A percentile compares a stretch with the other conserved stretches of the same genome.
These are phyloP conservation scores for Lasioglossum zephyrum DNA, from an alignment of 2,888 invertebrate genomes.

Conservation along the genomic window DNA sequence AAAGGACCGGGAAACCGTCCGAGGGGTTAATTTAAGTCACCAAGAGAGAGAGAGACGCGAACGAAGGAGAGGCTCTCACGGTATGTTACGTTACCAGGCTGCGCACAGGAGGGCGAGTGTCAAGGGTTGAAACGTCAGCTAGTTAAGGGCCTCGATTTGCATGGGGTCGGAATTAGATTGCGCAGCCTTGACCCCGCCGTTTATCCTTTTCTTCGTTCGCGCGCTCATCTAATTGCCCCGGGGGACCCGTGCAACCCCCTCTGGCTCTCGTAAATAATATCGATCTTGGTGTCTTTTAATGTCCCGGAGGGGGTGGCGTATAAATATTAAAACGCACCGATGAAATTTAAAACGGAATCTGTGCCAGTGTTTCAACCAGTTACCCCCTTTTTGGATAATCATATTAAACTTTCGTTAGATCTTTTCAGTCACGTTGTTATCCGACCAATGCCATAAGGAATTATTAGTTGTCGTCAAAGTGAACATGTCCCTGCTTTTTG, in stretches of 20 bases:
- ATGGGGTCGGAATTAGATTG: slow-evolving; percentile 74
- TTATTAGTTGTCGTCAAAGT: neutral
- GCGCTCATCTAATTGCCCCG: slow-evolving; percentile 63
- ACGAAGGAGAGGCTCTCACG: neutral
- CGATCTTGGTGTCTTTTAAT: slow-evolving; percentile 19
- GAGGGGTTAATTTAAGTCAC: slow-evolving; percentile 69
- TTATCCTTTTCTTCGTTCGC: slow-evolving; percentile 67
- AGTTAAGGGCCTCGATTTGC: slow-evolving; percentile 75
- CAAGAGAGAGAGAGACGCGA: neutral
- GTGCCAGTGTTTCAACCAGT: neutral
- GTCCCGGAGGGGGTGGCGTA: neutral
- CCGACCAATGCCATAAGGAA: neutral
- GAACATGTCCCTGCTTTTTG: too few species aligned
- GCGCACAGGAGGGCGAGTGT: slow-evolving; percentile 65
- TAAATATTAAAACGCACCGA: slow-evolving; percentile 14
- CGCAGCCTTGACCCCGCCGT: slow-evolving; percentile 69
- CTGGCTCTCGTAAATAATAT: slow-evolving; percentile 49
- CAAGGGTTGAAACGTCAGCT: slow-evolving; percentile 73
- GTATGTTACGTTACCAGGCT: slow-evolving; percentile 46
- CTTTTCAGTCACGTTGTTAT: neutral
- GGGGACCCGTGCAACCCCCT: slow-evolving; percentile 33
- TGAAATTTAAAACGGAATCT: slow-evolving; percentile 5
- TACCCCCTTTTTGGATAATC: neutral
- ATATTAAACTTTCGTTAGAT: neutral
- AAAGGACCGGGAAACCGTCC: slow-evolving; percentile 30